Conservation (phyloP, 2,888 invertebrate species). For the Ferrisia virgata region DNA sequence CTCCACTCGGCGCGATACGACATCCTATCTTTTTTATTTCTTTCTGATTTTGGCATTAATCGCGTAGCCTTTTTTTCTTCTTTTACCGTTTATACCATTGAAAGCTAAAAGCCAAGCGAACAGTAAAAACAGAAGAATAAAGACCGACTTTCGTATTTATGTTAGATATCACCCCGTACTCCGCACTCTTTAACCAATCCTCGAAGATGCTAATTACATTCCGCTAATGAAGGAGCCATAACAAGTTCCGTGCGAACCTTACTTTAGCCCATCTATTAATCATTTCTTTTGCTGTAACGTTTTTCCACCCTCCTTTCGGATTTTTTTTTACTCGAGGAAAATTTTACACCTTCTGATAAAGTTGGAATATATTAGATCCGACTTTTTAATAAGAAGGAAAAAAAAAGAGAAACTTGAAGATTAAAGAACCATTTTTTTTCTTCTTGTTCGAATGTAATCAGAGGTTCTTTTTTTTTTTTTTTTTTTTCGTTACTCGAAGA, state of each 20-base stretch:
- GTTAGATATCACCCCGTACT: slow-evolving; percentile 37
- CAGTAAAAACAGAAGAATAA: slow-evolving; percentile 36
- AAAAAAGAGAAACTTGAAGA: slow-evolving; percentile 12
- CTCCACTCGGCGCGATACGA: slow-evolving; percentile 14
- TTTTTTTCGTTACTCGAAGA: background rate
- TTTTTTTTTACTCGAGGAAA: slow-evolving; percentile 26
- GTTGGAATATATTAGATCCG: slow-evolving; percentile 42
- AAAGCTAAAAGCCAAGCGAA: slow-evolving; percentile 42
- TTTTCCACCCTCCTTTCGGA: background rate
- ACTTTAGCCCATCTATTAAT: slow-evolving; percentile 43
- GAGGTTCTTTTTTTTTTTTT: slow-evolving; percentile 2
- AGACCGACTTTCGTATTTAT: slow-evolving; percentile 42
- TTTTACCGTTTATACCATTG: slow-evolving; percentile 37
- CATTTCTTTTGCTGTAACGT: slow-evolving; percentile 39
- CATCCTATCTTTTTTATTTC: slow-evolving; percentile 38
- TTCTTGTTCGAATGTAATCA: slow-evolving; percentile 24
- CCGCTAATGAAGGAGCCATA: slow-evolving; percentile 44
- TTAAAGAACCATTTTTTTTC: slow-evolving; percentile 41
- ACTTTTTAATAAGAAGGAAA: slow-evolving; percentile 40
- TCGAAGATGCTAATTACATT: slow-evolving; percentile 45
- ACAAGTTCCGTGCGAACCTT: slow-evolving; percentile 32
- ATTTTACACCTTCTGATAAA: slow-evolving; percentile 43
- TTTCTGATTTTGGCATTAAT: slow-evolving; percentile 42
- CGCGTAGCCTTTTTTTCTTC: slow-evolving; percentile 40
- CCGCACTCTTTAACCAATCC: slow-evolving; percentile 31